phyloP scores from a whole-genome alignment of 2,797 vertebrate genomes.

The Tangara arthus region DNA sequence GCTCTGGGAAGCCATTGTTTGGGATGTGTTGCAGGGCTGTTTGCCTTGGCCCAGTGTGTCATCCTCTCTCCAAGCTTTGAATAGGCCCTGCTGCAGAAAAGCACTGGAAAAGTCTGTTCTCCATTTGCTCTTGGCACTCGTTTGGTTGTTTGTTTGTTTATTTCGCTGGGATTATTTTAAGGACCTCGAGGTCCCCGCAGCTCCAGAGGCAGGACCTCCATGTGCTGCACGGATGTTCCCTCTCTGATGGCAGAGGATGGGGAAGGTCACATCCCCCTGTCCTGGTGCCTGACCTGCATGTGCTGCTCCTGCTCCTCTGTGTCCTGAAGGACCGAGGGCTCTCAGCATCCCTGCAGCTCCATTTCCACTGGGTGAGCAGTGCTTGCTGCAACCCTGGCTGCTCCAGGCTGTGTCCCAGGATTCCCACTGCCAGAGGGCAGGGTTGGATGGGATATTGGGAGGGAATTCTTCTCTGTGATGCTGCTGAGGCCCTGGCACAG shows the following conservation, averaged over 20 bases:
- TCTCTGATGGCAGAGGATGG: neutral
- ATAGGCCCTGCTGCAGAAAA: conserved; percentile 44
- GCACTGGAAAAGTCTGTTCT: conserved; percentile 48
- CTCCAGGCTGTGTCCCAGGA: neutral
- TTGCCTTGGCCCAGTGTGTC: conserved; percentile 60
- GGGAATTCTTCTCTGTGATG: neutral
- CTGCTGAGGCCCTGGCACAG: neutral
- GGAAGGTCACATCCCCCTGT: neutral
- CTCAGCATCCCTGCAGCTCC: fast-evolving
- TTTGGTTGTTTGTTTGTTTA: conserved; percentile 56
- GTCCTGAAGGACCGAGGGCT: neutral
- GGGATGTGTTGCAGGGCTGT: conserved; percentile 52
- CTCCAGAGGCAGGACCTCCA: neutral
- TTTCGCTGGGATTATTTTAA: conserved; percentile 57
- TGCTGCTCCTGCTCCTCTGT: neutral
- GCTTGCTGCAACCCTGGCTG: neutral
- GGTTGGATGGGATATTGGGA: neutral
- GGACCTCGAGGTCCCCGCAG: conserved; percentile 33
- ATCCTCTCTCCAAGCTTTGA: conserved; percentile 45
- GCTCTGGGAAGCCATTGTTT: conserved; percentile 64
- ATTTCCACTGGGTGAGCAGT: fast-evolving
- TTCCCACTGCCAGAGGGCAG: neutral
- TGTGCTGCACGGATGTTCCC: conserved; percentile 1
- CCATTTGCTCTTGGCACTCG: conserved; percentile 39
- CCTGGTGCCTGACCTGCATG: fast-evolving